Evolutionary conservation across 1,140 invertebrate genomes (phyloP).

Genomic region (Anoplophora glabripennis): DNA sequence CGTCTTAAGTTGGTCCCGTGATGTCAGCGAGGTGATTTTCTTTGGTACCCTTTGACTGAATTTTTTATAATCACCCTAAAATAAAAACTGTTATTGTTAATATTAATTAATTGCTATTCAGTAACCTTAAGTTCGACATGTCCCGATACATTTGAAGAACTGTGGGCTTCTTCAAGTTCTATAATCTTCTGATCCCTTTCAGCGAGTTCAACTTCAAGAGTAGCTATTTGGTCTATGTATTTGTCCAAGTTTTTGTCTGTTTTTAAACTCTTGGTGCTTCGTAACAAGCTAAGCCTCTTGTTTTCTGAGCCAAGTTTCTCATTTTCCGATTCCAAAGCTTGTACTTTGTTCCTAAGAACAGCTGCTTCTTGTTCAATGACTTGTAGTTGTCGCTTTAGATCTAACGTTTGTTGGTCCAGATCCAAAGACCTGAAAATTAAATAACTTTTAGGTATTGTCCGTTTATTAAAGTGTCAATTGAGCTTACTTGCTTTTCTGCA

Average conservation of each 20-base stretch:
- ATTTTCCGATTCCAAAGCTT: slow-evolving; percentile 68
- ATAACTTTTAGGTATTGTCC: slow-evolving; percentile 10
- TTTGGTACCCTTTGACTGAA: slow-evolving; percentile 65
- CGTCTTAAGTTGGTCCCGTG: slow-evolving; percentile 70
- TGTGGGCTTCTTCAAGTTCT: slow-evolving; percentile 52
- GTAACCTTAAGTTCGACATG: not conserved
- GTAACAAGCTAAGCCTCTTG: slow-evolving; percentile 57
- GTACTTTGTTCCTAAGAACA: slow-evolving; percentile 62
- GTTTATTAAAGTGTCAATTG: slow-evolving; percentile 4
- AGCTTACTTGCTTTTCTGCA: slow-evolving; percentile 60
- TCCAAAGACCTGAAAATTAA: slow-evolving; percentile 57
- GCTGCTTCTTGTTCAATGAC: slow-evolving; percentile 70
- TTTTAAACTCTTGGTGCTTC: slow-evolving; percentile 53
- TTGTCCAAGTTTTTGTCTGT: slow-evolving; percentile 55
- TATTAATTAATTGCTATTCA: not conserved
- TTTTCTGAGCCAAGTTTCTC: slow-evolving; percentile 72
- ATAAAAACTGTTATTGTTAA: too few species aligned
- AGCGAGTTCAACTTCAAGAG: slow-evolving; percentile 62
- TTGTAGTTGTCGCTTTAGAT: slow-evolving; percentile 70
- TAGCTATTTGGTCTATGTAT: slow-evolving; percentile 59
- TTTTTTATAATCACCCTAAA: slow-evolving; percentile 46
- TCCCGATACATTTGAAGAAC: not conserved
- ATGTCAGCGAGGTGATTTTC: slow-evolving; percentile 66
- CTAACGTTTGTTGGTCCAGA: slow-evolving; percentile 59
- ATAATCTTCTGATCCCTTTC: slow-evolving; percentile 60